Conservation (phyloP, 2,888 invertebrate species). For the Oscheius sp. region DNA sequence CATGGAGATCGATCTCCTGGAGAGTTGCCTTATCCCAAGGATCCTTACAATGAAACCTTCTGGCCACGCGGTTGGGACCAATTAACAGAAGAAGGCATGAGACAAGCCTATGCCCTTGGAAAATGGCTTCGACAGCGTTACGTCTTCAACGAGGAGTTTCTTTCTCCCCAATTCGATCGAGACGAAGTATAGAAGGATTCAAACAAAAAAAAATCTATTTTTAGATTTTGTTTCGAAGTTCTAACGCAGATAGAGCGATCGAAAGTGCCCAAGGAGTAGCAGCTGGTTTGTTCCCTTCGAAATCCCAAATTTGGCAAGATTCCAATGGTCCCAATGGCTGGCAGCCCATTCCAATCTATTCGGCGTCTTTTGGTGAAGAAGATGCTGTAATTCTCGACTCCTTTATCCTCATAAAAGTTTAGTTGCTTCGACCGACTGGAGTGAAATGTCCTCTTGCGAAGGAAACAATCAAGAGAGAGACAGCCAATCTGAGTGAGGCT, state of each 20-base stretch:
- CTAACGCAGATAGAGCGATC: conserved; percentile 71
- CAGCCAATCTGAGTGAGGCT: not conserved
- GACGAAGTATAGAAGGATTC: not conserved
- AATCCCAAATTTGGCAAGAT: conserved; percentile 3
- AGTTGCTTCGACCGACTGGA: conserved; percentile 54
- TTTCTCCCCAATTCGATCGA: not conserved
- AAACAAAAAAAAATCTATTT: not conserved
- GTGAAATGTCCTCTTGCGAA: conserved; percentile 43
- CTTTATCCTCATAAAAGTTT: conserved; percentile 3
- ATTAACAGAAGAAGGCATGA: conserved; percentile 32
- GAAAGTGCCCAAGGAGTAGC: conserved; percentile 86
- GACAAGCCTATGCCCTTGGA: conserved; percentile 12
- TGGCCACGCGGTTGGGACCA: conserved; percentile 51
- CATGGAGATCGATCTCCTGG: conserved; percentile 69
- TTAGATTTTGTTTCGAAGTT: conserved; percentile 68
- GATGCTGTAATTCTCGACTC: conserved; percentile 44
- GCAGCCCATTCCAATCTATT: conserved; percentile 54
- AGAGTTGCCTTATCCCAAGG: conserved; percentile 47
- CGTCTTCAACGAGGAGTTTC: not conserved
- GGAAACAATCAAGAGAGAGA: not conserved
- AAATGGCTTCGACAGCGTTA: conserved; percentile 15
- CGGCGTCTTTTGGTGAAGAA: conserved; percentile 29
- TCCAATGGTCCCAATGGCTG: conserved; percentile 28
- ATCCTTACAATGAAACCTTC: conserved; percentile 36
- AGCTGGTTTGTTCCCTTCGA: conserved; percentile 79